Conservation (phyloP, 2,888 invertebrate genomes). For the Lithosia quadra region DNA sequence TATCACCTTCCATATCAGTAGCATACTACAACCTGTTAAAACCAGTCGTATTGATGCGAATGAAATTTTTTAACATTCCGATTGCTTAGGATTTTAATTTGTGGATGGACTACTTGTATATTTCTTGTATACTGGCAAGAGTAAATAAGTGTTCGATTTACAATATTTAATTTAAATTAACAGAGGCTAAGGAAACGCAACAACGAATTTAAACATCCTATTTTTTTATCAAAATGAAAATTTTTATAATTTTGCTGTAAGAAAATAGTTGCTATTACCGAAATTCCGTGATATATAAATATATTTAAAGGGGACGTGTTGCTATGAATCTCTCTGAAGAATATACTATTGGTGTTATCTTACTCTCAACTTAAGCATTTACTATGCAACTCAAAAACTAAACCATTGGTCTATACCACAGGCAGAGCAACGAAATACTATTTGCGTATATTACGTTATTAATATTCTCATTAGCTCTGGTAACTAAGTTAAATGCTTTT, state of each 20-base stretch:
- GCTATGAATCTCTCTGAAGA: neutral
- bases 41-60: too few species aligned
- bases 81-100: neutral
- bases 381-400: neutral
- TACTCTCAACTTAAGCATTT: neutral
- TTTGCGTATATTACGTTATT: neutral
- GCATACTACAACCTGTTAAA: too few species aligned
- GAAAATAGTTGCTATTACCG: neutral
- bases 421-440: neutral
- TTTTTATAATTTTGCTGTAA: constrained; percentile 21
- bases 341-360: neutral
- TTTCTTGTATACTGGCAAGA: constrained; percentile 49
- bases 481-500: neutral
- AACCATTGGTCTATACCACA: neutral
- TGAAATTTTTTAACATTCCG: neutral
- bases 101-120: constrained; percentile 39
- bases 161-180: constrained; percentile 31
- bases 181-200: constrained; percentile 15
- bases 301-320: neutral
- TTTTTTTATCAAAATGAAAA: constrained; percentile 6
- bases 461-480: constrained; percentile 1
- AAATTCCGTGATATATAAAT: neutral
- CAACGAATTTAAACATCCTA: constrained; percentile 21
- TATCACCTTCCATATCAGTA: too few species aligned
- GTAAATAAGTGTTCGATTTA: constrained; percentile 54